Base-by-base conservation (phyloP, 2,113 vertebrate species). In the Nycticebus coucang region DNA sequence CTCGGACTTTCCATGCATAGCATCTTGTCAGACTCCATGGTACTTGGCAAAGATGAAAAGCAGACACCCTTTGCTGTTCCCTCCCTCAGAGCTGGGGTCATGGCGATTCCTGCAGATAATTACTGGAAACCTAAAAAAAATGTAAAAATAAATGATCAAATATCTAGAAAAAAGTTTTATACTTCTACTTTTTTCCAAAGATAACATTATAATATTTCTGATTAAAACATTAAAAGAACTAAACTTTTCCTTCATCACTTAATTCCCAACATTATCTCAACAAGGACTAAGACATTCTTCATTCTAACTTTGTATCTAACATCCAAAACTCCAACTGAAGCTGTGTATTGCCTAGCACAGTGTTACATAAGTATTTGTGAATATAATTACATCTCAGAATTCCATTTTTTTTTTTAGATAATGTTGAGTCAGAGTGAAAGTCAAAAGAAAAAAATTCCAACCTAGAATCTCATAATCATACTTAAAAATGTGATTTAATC, bases 11-110 rank as follows among this genome's bases (percentile, higher is more conserved):
- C 93, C 98, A 98, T 88, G 93, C 95, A 98, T 22, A 99, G 93
- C 97, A 98, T 97, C 97, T 98, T 98, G 94, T 98, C 98, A 66
- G 98, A 97, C 97, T 99, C 99, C 98, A 99, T 98, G 98, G 98
- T 97, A 98, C 96, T 98, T 91, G 98, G 97, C 91, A 99, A 98
- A 97, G 98, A 98, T 88, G 98, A 98, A 98, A 99, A 98, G 98
- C 99, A 98, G 98, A 99, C 98, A 97, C 98, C 98, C 98, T 99
- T 99, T 97, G 99, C 98, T 95, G 98, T 97, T 98, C 98, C 97
- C 98, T 99, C 99, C 97, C 98, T 99, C 96, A 99, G 98, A 93
- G 99, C 99, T 97, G 99, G 99, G 98, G 99, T 99, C 99, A 99
- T 99, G 98, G 98, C 98, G 98, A 97, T 97, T 98, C 97, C 7